Conservation (phyloP, 1,140 invertebrate species). For the Trialeurodes vaporariorum region DNA sequence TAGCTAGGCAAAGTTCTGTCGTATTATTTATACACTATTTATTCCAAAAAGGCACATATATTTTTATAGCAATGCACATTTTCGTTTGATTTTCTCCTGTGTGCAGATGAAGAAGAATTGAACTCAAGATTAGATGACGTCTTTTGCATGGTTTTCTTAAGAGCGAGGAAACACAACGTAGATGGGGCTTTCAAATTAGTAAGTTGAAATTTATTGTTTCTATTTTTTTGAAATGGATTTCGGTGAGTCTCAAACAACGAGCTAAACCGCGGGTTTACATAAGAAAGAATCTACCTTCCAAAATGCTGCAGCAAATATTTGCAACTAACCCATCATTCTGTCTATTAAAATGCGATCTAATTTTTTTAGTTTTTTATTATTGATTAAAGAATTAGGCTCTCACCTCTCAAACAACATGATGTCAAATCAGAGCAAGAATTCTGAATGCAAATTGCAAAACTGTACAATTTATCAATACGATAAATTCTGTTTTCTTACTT, state of each 20-base stretch:
- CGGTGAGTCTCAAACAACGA: not conserved
- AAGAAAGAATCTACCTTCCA: not conserved
- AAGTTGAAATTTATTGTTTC: too few species aligned
- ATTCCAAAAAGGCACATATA: not conserved
- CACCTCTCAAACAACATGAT: too few species aligned
- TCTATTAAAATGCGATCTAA: not conserved
- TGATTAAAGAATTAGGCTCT: too few species aligned
- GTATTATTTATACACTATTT: not conserved
- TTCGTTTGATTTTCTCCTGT: conserved; percentile 17
- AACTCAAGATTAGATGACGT: conserved; percentile 36
- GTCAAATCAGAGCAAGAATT: too few species aligned
- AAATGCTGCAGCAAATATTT: not conserved
- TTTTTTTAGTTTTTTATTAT: not conserved
- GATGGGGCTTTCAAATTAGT: conserved; percentile 39
- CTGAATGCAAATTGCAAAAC: too few species aligned
- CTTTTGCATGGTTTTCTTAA: conserved; percentile 40
- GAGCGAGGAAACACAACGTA: conserved; percentile 41
- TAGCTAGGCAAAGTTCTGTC: not conserved
- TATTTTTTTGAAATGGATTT: not conserved
- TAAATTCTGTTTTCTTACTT: too few species aligned
- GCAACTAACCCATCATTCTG: not conserved
- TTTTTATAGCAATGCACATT: not conserved
- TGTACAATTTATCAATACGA: too few species aligned
- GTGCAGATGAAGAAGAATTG: conserved; percentile 23
- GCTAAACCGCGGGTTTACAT: not conserved